phyloP scores from a whole-genome alignment of 92 coral and sea anemone genomes.

The Zoanthus gigantus region DNA sequence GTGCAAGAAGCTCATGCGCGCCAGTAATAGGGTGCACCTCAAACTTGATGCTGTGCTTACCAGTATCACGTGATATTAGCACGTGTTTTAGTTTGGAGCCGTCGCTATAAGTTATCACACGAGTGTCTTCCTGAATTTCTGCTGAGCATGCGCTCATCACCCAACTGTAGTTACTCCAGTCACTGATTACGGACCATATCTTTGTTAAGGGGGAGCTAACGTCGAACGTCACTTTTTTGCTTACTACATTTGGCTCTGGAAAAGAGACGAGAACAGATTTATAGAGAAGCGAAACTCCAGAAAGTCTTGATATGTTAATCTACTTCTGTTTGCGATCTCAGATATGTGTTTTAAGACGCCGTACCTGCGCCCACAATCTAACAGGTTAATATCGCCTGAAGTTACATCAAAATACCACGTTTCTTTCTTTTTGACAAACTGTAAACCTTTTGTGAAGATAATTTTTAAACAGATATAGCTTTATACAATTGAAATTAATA shows the following conservation, averaged over 20 bases:
- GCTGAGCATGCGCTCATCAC: slow-evolving; percentile 33
- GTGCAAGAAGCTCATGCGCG: slow-evolving; percentile 19
- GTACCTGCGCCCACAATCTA: too few species aligned
- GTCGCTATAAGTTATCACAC: slow-evolving; percentile 37
- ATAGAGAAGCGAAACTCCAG: too few species aligned
- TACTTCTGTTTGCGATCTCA: too few species aligned
- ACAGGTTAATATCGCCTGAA: too few species aligned
- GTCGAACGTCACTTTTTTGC: slow-evolving; percentile 28
- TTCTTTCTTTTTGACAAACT: too few species aligned
- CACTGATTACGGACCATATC: slow-evolving; percentile 47
- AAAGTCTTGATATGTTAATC: too few species aligned
- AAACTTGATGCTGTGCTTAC: slow-evolving; percentile 22
- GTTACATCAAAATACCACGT: too few species aligned
- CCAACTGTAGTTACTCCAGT: slow-evolving; percentile 46
- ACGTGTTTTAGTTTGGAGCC: slow-evolving; percentile 46
- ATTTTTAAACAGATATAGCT: too few species aligned
- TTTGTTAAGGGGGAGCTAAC: slow-evolving; percentile 37
- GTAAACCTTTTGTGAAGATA: too few species aligned
- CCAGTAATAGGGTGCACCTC: slow-evolving; percentile 30
- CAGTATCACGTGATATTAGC: slow-evolving; percentile 10
- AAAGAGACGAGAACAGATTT: neutral
- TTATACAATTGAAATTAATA: too few species aligned
- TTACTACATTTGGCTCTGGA: slow-evolving; percentile 26
- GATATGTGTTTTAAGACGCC: too few species aligned
- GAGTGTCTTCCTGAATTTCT: slow-evolving; percentile 23